Conservation (phyloP, 1,140 invertebrate species). For the Bombus affinis region DNA sequence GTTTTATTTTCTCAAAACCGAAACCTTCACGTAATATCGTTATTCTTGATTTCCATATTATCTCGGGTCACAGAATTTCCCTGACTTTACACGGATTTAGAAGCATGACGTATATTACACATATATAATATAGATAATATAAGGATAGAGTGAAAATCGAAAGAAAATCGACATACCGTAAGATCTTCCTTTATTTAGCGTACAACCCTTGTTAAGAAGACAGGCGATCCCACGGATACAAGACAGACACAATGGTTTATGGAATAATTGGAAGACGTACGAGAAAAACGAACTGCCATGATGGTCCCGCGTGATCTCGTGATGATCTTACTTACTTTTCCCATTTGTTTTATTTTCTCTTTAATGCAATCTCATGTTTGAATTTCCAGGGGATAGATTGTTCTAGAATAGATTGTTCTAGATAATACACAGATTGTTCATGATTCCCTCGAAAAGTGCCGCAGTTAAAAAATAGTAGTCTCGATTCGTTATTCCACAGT, state of each 20-base stretch:
- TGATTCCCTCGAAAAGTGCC: background rate
- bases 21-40: no score
- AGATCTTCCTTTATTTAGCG: conserved; percentile 68
- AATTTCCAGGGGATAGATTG: background rate
- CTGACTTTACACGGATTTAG: background rate
- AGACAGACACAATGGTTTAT: conserved; percentile 53
- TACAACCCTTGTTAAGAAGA: conserved; percentile 62
- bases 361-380: background rate
- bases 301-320: conserved; percentile 66
- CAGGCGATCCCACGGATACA: conserved; percentile 58
- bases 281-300: conserved; percentile 57
- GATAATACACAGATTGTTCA: conserved; percentile 10
- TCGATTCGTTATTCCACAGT: background rate
- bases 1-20: no score
- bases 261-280: conserved; percentile 70
- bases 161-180: conserved; percentile 22
- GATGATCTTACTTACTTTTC: conserved; percentile 9
- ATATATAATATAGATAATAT: no score
- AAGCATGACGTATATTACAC: background rate
- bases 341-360: background rate
- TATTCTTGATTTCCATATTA: background rate
- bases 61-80: background rate
- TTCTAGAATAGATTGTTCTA: no score
- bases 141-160: background rate
- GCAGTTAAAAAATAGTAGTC: conserved; percentile 40